Evolutionary conservation across 2,888 invertebrate genomes (phyloP).

Genomic region (Ephialtes manifestator): DNA sequence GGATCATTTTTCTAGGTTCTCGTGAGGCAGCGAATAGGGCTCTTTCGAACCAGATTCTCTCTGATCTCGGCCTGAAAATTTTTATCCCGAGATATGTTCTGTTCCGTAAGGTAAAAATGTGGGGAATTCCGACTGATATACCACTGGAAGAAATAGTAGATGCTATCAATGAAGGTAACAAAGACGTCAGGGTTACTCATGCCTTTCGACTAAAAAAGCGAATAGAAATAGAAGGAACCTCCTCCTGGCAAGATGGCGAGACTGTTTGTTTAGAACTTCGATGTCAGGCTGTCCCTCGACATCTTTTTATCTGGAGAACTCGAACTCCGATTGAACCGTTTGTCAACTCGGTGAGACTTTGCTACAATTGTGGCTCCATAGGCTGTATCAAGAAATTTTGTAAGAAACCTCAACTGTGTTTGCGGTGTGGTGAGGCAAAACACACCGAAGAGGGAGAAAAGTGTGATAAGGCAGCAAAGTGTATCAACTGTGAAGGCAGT

Average conservation of each 20-base stretch:
- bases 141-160: neutral
- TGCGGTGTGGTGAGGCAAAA: slow-evolving; percentile 7
- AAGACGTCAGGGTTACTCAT: neutral
- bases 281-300: neutral
- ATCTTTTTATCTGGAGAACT: slow-evolving; percentile 28
- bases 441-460: slow-evolving; percentile 14
- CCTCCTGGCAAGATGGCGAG: slow-evolving; percentile 11
- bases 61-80: slow-evolving; percentile 17
- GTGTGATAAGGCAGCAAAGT: neutral
- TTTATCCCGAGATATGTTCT: slow-evolving; percentile 28
- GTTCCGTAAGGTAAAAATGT: slow-evolving; percentile 16
- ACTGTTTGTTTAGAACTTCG: slow-evolving; percentile 36
- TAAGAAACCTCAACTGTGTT: slow-evolving; percentile 9
- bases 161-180: slow-evolving; percentile 14
- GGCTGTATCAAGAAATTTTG: slow-evolving; percentile 20
- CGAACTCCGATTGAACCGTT: slow-evolving; percentile 1
- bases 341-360: slow-evolving; percentile 7
- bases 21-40: slow-evolving; percentile 43
- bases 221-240: neutral
- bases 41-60: slow-evolving; percentile 17
- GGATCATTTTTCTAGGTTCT: slow-evolving; percentile 29
- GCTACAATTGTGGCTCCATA: slow-evolving; percentile 34
- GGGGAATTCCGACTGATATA: neutral
- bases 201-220: slow-evolving; percentile 21
- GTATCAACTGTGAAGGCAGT: slow-evolving; percentile 40